Evolutionary conservation across 1,140 invertebrate species (phyloP), one percentile per base, ranked within the genome.

Genomic region (Pomacea maculata): DNA sequence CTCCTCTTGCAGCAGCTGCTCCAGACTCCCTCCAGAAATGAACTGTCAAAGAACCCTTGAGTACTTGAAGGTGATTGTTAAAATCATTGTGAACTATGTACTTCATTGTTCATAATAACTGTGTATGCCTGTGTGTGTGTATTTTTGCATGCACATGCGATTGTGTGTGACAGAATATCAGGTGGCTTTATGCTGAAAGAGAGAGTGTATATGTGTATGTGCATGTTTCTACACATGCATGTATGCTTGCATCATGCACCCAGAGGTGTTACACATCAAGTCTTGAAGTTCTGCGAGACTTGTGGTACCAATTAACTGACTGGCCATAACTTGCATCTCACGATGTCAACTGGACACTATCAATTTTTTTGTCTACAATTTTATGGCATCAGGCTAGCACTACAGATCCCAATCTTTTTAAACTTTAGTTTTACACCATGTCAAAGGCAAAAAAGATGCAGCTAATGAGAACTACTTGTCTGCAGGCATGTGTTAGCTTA

Each of bases 21-120:
- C 97, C 87, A 99, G 91, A 78, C 96, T 97, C 14, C 98, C 97
- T 25, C 96, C 96, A 92, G 97, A 96, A 88, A 98, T 97, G 92
- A 95, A 98, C 94, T 99, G 88, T 15, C 80, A 81, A 81, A 82
- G 78, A 78, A 83, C 68, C 78, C 45, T 64, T 64, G 21, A n/a
- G 17, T 1, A 65, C 64, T 65, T n/a, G n/a, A 17, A 4, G 2
- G 64, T 25, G 25, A 25, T 25, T 19, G n/a, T n/a, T 65, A 21
- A 72, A 2, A 15, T 34, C 34, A 25, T 29, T 21, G 34, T 34
- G 21, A 34, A 72, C 70, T 72, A 17, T 25, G 21, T 34, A 3
- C 10, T 12, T 54, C 2, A 21, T 7, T 55, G 73, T 75, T 15
- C 12, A n/a, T 34, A n/a, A 45, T 29, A 17, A 15, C 34, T 25